Conservation (phyloP, 1,140 invertebrate species). For the Galleria mellonella region DNA sequence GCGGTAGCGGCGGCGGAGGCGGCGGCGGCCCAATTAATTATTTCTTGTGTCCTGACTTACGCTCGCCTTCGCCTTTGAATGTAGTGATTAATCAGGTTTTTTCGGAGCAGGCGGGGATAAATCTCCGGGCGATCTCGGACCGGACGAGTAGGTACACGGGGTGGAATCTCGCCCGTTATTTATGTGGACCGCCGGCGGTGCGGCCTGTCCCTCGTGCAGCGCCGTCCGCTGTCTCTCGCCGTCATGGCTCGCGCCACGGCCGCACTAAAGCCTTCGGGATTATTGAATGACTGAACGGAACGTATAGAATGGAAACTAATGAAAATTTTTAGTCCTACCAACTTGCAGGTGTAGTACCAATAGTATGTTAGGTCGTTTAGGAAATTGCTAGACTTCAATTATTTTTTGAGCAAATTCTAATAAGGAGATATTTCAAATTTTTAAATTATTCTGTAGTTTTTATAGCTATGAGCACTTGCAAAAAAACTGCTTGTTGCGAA, state of each 20-base stretch:
- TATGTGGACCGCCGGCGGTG: conserved; percentile 6
- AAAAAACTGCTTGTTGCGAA: too few relatives aligned
- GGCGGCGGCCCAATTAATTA: conserved; percentile 30
- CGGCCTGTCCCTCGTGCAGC: not conserved
- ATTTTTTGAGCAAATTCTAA: too few relatives aligned
- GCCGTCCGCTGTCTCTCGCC: conserved; percentile 6
- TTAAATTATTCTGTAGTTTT: too few relatives aligned
- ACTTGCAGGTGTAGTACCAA: too few relatives aligned
- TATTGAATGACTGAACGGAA: too few relatives aligned
- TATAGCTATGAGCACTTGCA: too few relatives aligned
- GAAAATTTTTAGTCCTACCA: too few relatives aligned
- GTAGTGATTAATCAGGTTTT: conserved; percentile 49
- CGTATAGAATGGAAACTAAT: too few relatives aligned
- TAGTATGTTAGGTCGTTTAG: too few relatives aligned
- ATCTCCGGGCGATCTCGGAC: conserved; percentile 20
- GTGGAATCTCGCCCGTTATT: conserved; percentile 11
- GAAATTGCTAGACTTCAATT: too few relatives aligned
- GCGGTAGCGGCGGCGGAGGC: not conserved
- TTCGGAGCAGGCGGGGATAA: conserved; percentile 27
- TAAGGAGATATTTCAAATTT: too few relatives aligned
- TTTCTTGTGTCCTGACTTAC: conserved; percentile 35
- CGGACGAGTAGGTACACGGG: not conserved
- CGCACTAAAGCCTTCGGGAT: too few relatives aligned
- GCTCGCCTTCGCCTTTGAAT: conserved; percentile 38
- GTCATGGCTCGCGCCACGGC: not conserved